These are phyloP conservation scores for Deroplatys truncata DNA, from an alignment of 2,888 invertebrate genomes.

Conservation along the genomic window DNA sequence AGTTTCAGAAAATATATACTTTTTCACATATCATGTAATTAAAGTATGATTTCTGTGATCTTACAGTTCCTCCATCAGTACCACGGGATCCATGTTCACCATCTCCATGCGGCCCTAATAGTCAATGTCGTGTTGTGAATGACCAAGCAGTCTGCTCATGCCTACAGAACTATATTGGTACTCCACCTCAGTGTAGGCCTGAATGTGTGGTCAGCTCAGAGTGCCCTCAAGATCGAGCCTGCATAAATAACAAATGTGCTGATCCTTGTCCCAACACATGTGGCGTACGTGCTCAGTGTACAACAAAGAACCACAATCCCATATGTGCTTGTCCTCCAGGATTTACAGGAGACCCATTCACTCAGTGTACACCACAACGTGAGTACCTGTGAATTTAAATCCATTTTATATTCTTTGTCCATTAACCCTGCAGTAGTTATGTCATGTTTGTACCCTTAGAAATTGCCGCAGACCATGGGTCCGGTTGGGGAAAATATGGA, in stretches of 20 bases:
- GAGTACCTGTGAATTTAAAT: slow-evolving; percentile 41
- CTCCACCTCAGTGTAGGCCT: slow-evolving; percentile 76
- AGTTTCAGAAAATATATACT: too few species aligned
- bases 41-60: background rate
- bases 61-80: slow-evolving; percentile 45
- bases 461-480: too few species aligned
- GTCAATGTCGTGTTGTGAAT: slow-evolving; percentile 75
- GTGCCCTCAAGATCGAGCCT: slow-evolving; percentile 76
- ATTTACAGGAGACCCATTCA: slow-evolving; percentile 84
- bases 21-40: too few species aligned
- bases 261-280: slow-evolving; percentile 87
- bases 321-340: slow-evolving; percentile 81
- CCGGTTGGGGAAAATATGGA: too few species aligned
- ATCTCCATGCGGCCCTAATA: slow-evolving; percentile 83
- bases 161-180: slow-evolving; percentile 70
- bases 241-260: slow-evolving; percentile 78
- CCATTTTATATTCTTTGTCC: background rate
- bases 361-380: slow-evolving; percentile 66
- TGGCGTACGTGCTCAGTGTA: slow-evolving; percentile 79
- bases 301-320: slow-evolving; percentile 79
- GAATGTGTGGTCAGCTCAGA: slow-evolving; percentile 85
- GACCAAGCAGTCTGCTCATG: slow-evolving; percentile 83
- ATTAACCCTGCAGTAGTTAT: too few species aligned
- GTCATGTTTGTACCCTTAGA: too few species aligned
- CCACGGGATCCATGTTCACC: slow-evolving; percentile 71